phyloP scores from a whole-genome alignment of 2,113 vertebrate genomes.

The Colius striatus region DNA sequence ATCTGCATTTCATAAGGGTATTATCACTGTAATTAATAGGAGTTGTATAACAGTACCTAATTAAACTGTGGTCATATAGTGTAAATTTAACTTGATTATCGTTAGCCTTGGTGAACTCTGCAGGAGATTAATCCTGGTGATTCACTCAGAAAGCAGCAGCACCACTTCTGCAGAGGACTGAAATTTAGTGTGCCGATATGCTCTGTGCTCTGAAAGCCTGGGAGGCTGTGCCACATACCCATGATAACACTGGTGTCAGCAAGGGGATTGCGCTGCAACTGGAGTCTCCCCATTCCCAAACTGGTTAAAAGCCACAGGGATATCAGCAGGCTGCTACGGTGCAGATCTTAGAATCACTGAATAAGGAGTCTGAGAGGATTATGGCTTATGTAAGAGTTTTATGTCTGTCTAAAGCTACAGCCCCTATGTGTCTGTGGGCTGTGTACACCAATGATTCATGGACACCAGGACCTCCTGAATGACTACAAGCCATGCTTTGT shows the following conservation, averaged over 20 bases:
- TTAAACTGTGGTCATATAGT: slow-evolving; percentile 68
- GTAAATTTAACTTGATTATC: slow-evolving; percentile 74
- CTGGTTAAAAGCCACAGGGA: neutral
- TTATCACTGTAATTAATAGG: slow-evolving; percentile 65
- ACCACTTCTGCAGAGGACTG: neutral
- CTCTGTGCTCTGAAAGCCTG: neutral
- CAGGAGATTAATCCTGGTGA: slow-evolving; percentile 62
- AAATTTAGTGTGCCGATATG: neutral
- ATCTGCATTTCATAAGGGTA: slow-evolving; percentile 60
- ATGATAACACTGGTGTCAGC: accelerated
- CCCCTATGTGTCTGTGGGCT: neutral
- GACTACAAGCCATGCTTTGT: neutral
- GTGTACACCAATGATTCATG: accelerated
- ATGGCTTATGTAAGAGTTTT: slow-evolving; percentile 60
- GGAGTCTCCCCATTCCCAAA: neutral
- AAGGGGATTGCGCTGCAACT: accelerated
- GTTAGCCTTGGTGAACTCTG: slow-evolving; percentile 52
- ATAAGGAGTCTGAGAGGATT: slow-evolving; percentile 57
- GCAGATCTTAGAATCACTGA: neutral
- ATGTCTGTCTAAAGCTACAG: slow-evolving; percentile 33
- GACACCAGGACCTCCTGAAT: neutral
- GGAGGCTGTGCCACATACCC: neutral
- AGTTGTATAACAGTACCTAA: slow-evolving; percentile 69
- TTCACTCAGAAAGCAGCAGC: slow-evolving; percentile 41
- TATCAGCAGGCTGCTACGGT: neutral